Evolutionary conservation across 1,140 invertebrate genomes (phyloP).

Genomic region (Scaptodrosophila lebanonensis): DNA sequence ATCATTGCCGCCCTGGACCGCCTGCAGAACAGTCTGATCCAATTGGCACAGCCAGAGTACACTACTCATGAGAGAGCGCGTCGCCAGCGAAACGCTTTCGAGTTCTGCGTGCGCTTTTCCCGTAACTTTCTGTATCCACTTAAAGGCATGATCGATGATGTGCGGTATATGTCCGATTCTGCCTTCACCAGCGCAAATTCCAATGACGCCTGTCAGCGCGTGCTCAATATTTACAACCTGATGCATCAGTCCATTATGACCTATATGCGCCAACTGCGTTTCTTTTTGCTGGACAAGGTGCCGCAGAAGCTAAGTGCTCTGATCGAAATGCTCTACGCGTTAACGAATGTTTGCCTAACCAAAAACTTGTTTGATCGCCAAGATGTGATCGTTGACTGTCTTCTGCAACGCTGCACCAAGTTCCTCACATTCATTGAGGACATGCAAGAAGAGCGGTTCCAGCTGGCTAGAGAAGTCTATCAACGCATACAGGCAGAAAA

Average conservation of each 20-base stretch:
- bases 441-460: constrained; percentile 60
- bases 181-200: constrained; percentile 52
- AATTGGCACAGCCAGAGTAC: constrained; percentile 36
- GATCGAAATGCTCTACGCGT: constrained; percentile 63
- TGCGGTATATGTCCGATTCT: constrained; percentile 33
- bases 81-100: constrained; percentile 55
- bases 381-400: constrained; percentile 60
- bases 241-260: constrained; percentile 46
- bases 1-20: constrained; percentile 52
- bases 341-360: constrained; percentile 59
- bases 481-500: background rate
- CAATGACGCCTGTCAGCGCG: constrained; percentile 61
- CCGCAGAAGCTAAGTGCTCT: constrained; percentile 63
- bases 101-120: constrained; percentile 62
- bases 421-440: constrained; percentile 60
- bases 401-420: constrained; percentile 53
- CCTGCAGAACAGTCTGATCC: constrained; percentile 46
- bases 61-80: constrained; percentile 37
- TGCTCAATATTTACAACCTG: constrained; percentile 48
- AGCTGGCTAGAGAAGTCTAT: constrained; percentile 35
- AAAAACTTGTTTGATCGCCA: constrained; percentile 55
- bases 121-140: constrained; percentile 60
- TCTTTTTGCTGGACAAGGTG: constrained; percentile 63
- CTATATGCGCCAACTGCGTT: constrained; percentile 57
- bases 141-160: constrained; percentile 64